phyloP scores from a whole-genome alignment of 2,888 invertebrate genomes.

The Xanthia togata region DNA sequence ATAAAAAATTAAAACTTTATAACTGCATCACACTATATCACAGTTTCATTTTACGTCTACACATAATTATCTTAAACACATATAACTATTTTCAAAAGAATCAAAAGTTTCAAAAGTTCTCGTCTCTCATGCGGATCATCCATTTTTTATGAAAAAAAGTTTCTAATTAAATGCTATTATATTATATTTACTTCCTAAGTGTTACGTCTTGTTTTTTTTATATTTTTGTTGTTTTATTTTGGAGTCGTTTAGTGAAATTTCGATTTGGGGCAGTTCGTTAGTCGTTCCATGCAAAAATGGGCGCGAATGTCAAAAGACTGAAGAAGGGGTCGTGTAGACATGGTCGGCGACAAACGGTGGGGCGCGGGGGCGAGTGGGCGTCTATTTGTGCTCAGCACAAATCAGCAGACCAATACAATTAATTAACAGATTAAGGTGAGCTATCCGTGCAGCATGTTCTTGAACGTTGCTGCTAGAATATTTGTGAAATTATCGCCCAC shows the following conservation, averaged over 20 bases:
- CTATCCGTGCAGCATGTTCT: slow-evolving; percentile 83
- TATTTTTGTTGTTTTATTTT: slow-evolving; percentile 64
- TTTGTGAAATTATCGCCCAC: slow-evolving; percentile 75
- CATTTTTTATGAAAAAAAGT: slow-evolving; percentile 64
- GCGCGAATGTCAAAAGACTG: slow-evolving; percentile 90
- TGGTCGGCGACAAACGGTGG: slow-evolving; percentile 74
- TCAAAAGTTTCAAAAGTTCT: slow-evolving; percentile 45
- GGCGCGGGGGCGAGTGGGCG: slow-evolving; percentile 79
- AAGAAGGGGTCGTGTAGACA: slow-evolving; percentile 83
- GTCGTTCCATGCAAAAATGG: slow-evolving; percentile 89
- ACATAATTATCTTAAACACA: slow-evolving; percentile 55
- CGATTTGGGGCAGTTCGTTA: slow-evolving; percentile 84
- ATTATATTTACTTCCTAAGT: slow-evolving; percentile 66
- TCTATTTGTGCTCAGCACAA: slow-evolving; percentile 89
- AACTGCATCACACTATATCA: slow-evolving; percentile 77
- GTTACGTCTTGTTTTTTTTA: slow-evolving; percentile 72
- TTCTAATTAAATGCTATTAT: slow-evolving; percentile 78
- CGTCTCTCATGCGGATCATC: slow-evolving; percentile 56
- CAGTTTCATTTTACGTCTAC: slow-evolving; percentile 66
- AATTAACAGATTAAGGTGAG: slow-evolving; percentile 91
- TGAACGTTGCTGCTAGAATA: slow-evolving; percentile 79
- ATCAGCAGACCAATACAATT: slow-evolving; percentile 90
- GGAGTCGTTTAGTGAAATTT: slow-evolving; percentile 71
- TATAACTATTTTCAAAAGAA: slow-evolving; percentile 53
- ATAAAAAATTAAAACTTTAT: slow-evolving; percentile 61